Evolutionary conservation across 2,797 vertebrate species (phyloP), one percentile per base, ranked within the genome.

Genomic region (Crocidura indochinensis): DNA sequence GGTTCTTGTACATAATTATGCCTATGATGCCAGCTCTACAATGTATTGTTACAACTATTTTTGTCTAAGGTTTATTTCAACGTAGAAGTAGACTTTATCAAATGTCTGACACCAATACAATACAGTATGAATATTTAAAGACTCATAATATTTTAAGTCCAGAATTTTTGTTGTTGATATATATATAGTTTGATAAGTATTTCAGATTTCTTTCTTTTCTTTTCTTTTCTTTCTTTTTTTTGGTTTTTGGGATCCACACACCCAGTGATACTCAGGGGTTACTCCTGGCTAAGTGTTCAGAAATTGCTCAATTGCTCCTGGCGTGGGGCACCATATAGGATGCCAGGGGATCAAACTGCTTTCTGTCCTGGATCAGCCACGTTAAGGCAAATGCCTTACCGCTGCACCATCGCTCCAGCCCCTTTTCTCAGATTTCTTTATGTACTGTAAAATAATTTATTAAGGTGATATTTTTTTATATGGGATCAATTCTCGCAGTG

Each of bases 1-100:
- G 47, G 10, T 53, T 80, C 26, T 47, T 38, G 0, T 64, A 10
- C 53, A 20, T 29, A 44, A 31, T 10, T 60, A 10, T 82, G 68
- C 44, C 20, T 44, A 29, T n/a, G 44, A 12, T 4, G 8, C 47
- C 51, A 56, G 17, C 14, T 68, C 68, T 80, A 27, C 69, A 31
- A n/a, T 10, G 53, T 88, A 44, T 80, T 73, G n/a, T 84, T 84
- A 24, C 64, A 56, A n/a, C n/a, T 81, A 64, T 91, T 87, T 80
- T 80, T 62, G 92, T 92, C 62, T 81, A 94, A 93, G 15, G 78
- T 68, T 94, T 86, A 62, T 11, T 44, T 80, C 69, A 82, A 71
- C 27, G 78, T 84, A 81, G 91, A 91, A 88, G 78, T 79, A 82
- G 72, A 92, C 51, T 84, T 94, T 91, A 84, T 75, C 75, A 29